Evolutionary conservation across 2,888 invertebrate species (phyloP).

Genomic region (Xestia sexstrigata): DNA sequence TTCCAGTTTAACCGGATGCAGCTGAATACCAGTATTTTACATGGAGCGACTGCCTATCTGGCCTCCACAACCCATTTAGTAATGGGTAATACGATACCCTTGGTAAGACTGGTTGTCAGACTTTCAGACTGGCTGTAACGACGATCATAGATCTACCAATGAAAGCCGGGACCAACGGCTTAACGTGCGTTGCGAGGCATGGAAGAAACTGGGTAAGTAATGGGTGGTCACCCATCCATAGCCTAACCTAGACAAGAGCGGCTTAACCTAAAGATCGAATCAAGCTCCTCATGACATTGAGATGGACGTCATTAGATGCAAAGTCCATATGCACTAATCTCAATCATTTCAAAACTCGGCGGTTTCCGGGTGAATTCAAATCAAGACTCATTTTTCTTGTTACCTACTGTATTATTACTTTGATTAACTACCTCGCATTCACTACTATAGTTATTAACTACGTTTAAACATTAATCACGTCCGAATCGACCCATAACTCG

Average conservation of each 20-base stretch:
- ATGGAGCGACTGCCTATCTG: too few relatives aligned
- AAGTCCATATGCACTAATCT: neutral
- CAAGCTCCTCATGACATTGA: neutral
- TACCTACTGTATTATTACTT: constrained; percentile 26
- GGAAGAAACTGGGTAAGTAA: too few relatives aligned
- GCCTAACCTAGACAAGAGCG: neutral
- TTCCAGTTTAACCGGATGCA: too few relatives aligned
- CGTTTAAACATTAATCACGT: constrained; percentile 45
- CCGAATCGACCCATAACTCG: constrained; percentile 34
- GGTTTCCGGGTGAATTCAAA: constrained; percentile 8
- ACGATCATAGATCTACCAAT: too few relatives aligned
- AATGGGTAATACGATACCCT: too few relatives aligned
- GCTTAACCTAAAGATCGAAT: neutral
- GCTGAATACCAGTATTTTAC: too few relatives aligned
- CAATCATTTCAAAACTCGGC: neutral
- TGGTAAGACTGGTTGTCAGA: too few relatives aligned
- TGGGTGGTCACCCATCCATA: too few relatives aligned
- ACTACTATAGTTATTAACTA: constrained; percentile 29
- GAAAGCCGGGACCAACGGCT: too few relatives aligned
- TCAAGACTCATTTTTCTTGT: constrained; percentile 8
- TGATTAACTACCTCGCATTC: constrained; percentile 9
- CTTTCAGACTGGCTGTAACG: too few relatives aligned
- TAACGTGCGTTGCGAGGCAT: too few relatives aligned
- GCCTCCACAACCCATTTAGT: too few relatives aligned
- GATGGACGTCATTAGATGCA: neutral